Evolutionary conservation across 2,797 vertebrate species (phyloP).

Genomic region (Tachyglossus aculeatus): DNA sequence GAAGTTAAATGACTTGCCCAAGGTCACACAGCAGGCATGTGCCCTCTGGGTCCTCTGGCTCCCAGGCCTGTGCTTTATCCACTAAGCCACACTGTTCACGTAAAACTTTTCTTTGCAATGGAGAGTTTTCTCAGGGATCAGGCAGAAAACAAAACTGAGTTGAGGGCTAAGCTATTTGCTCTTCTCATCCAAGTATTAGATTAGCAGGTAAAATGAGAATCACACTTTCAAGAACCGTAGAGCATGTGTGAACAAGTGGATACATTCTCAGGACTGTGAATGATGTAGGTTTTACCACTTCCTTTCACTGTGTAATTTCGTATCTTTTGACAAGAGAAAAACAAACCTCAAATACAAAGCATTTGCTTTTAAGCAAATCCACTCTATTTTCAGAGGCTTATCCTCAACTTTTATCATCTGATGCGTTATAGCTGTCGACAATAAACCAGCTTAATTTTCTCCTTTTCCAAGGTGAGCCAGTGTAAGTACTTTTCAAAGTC

Average conservation of each 20-base stretch:
- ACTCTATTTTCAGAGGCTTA: slow-evolving; percentile 60
- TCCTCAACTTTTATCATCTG: slow-evolving; percentile 45
- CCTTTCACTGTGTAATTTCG: slow-evolving; percentile 72
- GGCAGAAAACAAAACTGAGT: slow-evolving; percentile 60
- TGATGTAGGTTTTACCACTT: slow-evolving; percentile 67
- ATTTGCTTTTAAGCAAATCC: slow-evolving; percentile 74
- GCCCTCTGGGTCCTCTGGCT: no score
- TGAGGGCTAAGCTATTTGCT: slow-evolving; percentile 61
- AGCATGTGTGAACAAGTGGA: slow-evolving; percentile 69
- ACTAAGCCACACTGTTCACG: no score
- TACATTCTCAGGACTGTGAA: slow-evolving; percentile 64
- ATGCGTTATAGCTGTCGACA: slow-evolving; percentile 27
- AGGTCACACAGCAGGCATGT: no score
- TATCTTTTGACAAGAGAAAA: slow-evolving; percentile 73
- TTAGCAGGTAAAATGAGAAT: slow-evolving; percentile 74
- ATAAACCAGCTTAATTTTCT: slow-evolving; percentile 19
- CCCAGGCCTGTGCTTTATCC: no score
- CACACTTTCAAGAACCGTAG: slow-evolving; percentile 61
- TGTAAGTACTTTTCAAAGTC: not conserved
- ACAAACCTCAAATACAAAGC: slow-evolving; percentile 67
- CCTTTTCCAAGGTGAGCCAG: slow-evolving; percentile 5
- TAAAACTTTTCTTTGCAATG: slow-evolving; percentile 8
- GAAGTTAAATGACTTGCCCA: no score
- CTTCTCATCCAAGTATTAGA: slow-evolving; percentile 68
- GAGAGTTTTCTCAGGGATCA: slow-evolving; percentile 58